These are phyloP conservation scores for Trachythela sp. DNA, from an alignment of 64 coral and sea anemone species.

Conservation along the genomic window DNA sequence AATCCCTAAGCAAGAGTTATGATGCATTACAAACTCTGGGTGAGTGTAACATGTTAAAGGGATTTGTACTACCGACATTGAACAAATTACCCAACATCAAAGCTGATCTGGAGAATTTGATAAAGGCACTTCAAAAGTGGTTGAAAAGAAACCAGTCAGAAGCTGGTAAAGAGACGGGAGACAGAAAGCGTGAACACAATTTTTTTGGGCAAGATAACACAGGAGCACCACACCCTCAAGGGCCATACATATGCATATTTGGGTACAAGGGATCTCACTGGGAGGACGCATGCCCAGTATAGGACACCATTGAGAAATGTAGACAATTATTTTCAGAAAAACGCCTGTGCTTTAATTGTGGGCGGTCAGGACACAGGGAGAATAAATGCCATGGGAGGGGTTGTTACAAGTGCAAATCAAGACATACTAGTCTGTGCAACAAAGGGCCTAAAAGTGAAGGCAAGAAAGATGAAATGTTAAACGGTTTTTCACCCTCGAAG, in stretches of 20 bases:
- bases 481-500: not conserved
- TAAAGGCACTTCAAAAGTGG: not conserved
- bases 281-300: not conserved
- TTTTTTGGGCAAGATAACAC: not conserved
- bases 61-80: not conserved
- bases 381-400: not conserved
- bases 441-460: not conserved
- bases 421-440: not conserved
- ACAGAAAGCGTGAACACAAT: not conserved
- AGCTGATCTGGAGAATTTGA: not conserved
- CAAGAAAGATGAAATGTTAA: not conserved
- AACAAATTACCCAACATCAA: not conserved
- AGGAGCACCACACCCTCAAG: not conserved
- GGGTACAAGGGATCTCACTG: not conserved
- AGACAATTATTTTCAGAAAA: conserved; percentile 23
- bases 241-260: not conserved
- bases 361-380: conserved; percentile 19
- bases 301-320: conserved; percentile 31
- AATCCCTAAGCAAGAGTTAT: not conserved
- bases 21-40: not conserved
- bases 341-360: conserved; percentile 32
- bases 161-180: not conserved
- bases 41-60: not conserved
- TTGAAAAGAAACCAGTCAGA: not conserved
- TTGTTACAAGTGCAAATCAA: conserved; percentile 1